Conservation (phyloP, 2,113 vertebrate genomes). For the Seriola aureovittata region DNA sequence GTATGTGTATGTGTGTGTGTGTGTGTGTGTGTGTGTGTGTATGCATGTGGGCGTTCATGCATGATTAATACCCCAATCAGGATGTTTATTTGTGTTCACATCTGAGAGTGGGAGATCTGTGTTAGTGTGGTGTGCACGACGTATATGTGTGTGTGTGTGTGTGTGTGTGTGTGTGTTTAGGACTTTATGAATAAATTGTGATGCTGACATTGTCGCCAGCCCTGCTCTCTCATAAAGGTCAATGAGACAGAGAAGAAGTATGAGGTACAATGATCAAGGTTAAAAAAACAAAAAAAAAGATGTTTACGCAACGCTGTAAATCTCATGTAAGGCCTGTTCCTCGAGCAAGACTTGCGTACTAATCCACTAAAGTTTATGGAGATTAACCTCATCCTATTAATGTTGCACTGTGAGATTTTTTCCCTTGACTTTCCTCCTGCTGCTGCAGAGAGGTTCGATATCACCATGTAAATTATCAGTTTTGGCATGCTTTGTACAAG, state of each 20-base stretch:
- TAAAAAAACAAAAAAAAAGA: constrained; percentile 6
- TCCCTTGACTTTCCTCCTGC: constrained; percentile 52
- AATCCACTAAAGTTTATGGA: constrained; percentile 56
- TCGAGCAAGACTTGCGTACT: constrained; percentile 35
- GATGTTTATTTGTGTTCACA: constrained; percentile 51
- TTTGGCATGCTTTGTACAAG: constrained; percentile 33
- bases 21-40: constrained; percentile 16
- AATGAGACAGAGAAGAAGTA: constrained; percentile 33
- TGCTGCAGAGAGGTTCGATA: constrained; percentile 19
- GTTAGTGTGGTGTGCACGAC: constrained; percentile 13
- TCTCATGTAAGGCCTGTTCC: constrained; percentile 47
- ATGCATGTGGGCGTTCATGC: constrained; percentile 35
- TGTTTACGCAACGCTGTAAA: constrained; percentile 39
- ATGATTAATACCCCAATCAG: constrained; percentile 61
- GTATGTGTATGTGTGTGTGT: constrained; percentile 13
- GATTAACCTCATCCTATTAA: constrained; percentile 63
- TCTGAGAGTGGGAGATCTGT: constrained; percentile 20
- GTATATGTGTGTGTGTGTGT: neutral
- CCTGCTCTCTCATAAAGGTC: constrained; percentile 40
- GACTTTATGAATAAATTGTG: constrained; percentile 22
- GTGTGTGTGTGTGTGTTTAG: neutral
- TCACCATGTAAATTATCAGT: constrained; percentile 47
- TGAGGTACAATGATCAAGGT: constrained; percentile 25
- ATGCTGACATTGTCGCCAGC: constrained; percentile 8
- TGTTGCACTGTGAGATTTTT: constrained; percentile 42